Percentiles rank a stretch among this genome's conserved stretches.
phyloP scores from a whole-genome alignment of 2,888 invertebrate species.

The Nephrotoma flavescens region DNA sequence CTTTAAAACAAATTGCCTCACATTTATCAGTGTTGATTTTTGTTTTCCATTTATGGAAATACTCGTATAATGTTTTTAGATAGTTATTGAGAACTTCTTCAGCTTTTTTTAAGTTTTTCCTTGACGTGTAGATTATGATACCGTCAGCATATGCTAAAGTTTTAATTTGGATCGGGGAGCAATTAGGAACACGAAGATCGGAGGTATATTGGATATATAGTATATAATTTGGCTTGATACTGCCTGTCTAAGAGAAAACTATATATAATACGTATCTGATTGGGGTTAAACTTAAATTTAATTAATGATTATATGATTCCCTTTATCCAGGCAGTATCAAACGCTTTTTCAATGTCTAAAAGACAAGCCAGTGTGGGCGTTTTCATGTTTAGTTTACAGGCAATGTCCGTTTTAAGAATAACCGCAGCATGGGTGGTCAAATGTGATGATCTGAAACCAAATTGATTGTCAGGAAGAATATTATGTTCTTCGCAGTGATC shows the following conservation, averaged over 20 bases:
- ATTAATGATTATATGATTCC: not conserved
- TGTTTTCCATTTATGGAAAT: not conserved
- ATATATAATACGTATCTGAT: not conserved
- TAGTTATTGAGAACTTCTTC: not conserved
- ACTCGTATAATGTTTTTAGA: not conserved
- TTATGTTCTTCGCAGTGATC: not conserved
- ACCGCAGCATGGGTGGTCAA: constrained; percentile 1
- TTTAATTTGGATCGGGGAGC: not conserved
- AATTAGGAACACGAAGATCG: not conserved
- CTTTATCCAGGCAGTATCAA: constrained; percentile 3
- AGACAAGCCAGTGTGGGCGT: not conserved
- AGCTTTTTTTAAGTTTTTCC: not conserved
- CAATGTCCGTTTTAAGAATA: not conserved
- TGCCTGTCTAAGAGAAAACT: not conserved
- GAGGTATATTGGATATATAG: not conserved
- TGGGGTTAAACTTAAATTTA: not conserved
- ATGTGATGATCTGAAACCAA: not conserved
- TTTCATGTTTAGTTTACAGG: not conserved
- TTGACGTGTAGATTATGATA: not conserved
- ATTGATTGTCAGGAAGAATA: constrained; percentile 7
- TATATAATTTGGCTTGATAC: not conserved
- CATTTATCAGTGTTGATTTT: not conserved
- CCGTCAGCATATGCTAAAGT: not conserved
- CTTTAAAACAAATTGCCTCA: not conserved
- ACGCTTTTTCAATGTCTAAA: constrained; percentile 6